Evolutionary conservation across 2,888 invertebrate species (phyloP), one percentile per base, ranked within the genome.

Genomic region (Agrotis puta): DNA sequence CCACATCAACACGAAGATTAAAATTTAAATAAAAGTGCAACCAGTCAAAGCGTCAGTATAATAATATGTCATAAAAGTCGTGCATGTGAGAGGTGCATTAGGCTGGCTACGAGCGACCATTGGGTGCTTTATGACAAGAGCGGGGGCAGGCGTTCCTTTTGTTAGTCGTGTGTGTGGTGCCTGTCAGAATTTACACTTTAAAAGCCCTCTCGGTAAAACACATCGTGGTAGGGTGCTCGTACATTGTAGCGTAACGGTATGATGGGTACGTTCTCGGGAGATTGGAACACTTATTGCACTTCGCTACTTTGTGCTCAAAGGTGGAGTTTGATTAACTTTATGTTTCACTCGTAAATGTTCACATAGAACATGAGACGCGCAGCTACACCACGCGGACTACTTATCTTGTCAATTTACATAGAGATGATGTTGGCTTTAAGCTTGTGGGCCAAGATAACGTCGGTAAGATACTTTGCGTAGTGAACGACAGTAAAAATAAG

Each of bases 181-280:
- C 58, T 61, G 65, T 65, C 84, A 61, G 72, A 80, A 83, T 76
- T 70, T 73, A 76, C 63, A 80, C 67, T 76, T 70, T 76, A 80
- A 83, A 83, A 80, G 56, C 66, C 13, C 54, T 65, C 56, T 47
- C 56, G 39, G 66, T 59, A 63, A 66, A 76, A 79, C 47, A 47
- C 76, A 22, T 65, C 18, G 57, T 16, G 54, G 53, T 65, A 64
- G 51, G 70, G 51, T 59, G n/a, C 20, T 48, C 24, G 47, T 20
- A 51, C 24, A 75, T 77, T 58, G 61, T 20, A 22, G 14, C 27
- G 62, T 58, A 51, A 43, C 24, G 18, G n/a, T 51, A 20, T 20
- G 59, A 47, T 22, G 48, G n/a, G 20, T 0, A 18, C 45, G 16
- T 27, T 79, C 33, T 2, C 43, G 14, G 20, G 58, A 48, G 22